A percentile compares a stretch with the other conserved stretches of the same genome.
Conservation (phyloP, 2,113 vertebrate genomes). For the Poeciliopsis occidentalis region DNA sequence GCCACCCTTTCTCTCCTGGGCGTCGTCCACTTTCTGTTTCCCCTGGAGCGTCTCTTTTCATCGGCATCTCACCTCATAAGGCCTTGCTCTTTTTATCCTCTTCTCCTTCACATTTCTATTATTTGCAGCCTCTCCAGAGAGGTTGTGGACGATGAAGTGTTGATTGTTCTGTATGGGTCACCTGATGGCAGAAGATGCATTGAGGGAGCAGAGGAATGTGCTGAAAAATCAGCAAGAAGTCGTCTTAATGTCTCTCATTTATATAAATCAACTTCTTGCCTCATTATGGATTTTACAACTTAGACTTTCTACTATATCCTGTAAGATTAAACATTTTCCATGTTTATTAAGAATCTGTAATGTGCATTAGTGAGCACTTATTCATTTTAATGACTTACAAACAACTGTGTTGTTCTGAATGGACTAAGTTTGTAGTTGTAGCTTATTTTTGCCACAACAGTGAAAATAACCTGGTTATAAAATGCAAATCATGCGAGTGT, state of each 20-base stretch:
- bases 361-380: not conserved
- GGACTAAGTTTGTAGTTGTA: not conserved
- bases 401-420: not conserved
- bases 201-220: not conserved
- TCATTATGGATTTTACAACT: too few species aligned
- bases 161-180: not conserved
- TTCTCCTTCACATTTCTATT: not conserved
- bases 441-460: not conserved
- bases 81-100: slow-evolving; percentile 42
- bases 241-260: too few species aligned
- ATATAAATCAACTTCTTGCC: too few species aligned
- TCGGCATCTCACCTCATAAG: slow-evolving; percentile 56
- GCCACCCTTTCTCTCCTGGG: slow-evolving; percentile 17
- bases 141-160: slow-evolving; percentile 27
- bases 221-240: not conserved
- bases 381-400: not conserved
- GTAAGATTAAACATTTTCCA: not conserved
- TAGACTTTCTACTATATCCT: not conserved
- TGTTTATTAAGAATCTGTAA: not conserved
- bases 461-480: not conserved
- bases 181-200: slow-evolving; percentile 13
- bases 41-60: slow-evolving; percentile 51
- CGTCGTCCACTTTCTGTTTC: slow-evolving; percentile 14
- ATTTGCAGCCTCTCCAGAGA: slow-evolving; percentile 31
- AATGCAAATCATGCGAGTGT: not conserved